Evolutionary conservation across 2,113 vertebrate species (phyloP).

Genomic region (Oceanites oceanicus): DNA sequence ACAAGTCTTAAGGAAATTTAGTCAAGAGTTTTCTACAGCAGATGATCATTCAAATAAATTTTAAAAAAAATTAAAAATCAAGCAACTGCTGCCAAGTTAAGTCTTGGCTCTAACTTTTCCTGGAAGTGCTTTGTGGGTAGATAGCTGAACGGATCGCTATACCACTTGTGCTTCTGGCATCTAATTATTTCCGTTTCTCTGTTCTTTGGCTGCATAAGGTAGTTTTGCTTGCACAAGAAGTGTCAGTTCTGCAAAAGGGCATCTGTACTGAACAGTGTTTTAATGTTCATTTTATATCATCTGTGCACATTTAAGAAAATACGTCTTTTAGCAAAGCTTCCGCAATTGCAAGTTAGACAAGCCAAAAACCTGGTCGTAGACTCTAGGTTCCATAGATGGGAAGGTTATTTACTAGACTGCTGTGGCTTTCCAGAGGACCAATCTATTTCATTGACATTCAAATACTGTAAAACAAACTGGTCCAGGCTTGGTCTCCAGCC

Average conservation of each 20-base stretch:
- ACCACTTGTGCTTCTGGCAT: conserved; percentile 60
- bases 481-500: background rate
- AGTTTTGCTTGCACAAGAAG: conserved; percentile 22
- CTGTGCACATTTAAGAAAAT: background rate
- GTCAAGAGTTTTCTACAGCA: conserved; percentile 23
- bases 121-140: conserved; percentile 69
- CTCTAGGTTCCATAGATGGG: background rate
- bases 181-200: conserved; percentile 51
- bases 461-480: background rate
- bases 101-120: conserved; percentile 54
- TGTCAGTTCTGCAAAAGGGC: conserved; percentile 4
- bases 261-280: background rate
- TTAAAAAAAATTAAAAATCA: background rate
- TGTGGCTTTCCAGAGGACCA: background rate
- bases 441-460: background rate
- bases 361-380: background rate
- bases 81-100: conserved; percentile 62
- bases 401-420: background rate
- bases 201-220: conserved; percentile 17
- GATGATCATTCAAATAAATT: conserved; percentile 45
- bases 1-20: background rate
- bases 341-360: rapidly evolving
- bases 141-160: conserved; percentile 59
- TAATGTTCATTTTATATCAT: background rate
- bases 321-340: background rate